Percentiles rank a stretch among this genome's conserved stretches.
These are phyloP conservation scores for roundworm (Caenorhabditis elegans) DNA, from an alignment of 1,140 invertebrate species.

Conservation along the genomic window WBcel235 BX284606.5:1181501-1182000, in stretches of 20 bases:
- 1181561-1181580: too few relatives aligned
- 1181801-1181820: neutral
- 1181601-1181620: neutral
- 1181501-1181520: neutral
- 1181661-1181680: neutral
- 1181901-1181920: neutral
- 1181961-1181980: too few relatives aligned
- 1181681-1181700: too few relatives aligned
- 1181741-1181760: constrained; percentile 25
- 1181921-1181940: neutral
- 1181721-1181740: neutral
- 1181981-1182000: too few relatives aligned
- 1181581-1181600: too few relatives aligned
- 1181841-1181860: neutral
- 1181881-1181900: too few relatives aligned
- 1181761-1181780: neutral
- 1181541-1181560: neutral
- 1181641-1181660: constrained; percentile 27
- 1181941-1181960: too few relatives aligned
- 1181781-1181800: constrained; percentile 20
- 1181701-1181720: neutral
- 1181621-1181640: neutral
- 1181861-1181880: too few relatives aligned
- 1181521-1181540: neutral
- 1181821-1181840: constrained; percentile 2